A percentile compares a stretch with the other conserved stretches of the same genome.
Conservation (phyloP, 2,797 vertebrate genomes). For the Florisuga fusca region DNA sequence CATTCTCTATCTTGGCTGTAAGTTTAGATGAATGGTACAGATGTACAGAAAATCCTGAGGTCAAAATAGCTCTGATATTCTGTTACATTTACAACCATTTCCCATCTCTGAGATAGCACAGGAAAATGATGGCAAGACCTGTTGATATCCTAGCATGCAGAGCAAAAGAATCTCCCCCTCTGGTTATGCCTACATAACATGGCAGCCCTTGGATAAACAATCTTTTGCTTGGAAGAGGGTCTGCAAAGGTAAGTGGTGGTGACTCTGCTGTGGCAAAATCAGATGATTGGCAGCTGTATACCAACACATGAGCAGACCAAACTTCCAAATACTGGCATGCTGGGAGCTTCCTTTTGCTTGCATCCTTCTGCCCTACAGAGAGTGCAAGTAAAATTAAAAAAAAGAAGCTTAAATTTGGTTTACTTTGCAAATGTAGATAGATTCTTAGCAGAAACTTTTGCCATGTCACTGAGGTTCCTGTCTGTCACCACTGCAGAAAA, state of each 20-base stretch:
- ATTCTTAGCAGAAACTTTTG: not conserved
- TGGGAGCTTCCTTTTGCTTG: not conserved
- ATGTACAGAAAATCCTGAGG: not conserved
- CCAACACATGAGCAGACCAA: not conserved
- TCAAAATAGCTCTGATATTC: not conserved
- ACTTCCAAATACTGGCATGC: not conserved
- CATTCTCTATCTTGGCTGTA: not conserved
- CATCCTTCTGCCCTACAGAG: not conserved
- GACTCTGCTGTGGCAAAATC: not conserved
- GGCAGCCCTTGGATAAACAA: not conserved
- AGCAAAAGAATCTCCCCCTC: not conserved
- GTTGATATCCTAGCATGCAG: too few species aligned
- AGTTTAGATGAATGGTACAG: not conserved
- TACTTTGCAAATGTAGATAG: not conserved
- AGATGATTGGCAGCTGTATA: not conserved
- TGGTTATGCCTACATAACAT: rapidly evolving
- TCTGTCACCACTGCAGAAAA: not conserved
- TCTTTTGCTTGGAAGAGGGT: not conserved
- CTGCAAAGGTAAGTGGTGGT: not conserved
- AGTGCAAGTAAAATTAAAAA: not conserved
- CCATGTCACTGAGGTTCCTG: not conserved
- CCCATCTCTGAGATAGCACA: not conserved
- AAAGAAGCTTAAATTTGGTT: not conserved
- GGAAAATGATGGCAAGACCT: not conserved
- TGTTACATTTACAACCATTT: not conserved